Evolutionary conservation across 2,888 invertebrate genomes (phyloP).

Genomic region (Agapostemon virescens): DNA sequence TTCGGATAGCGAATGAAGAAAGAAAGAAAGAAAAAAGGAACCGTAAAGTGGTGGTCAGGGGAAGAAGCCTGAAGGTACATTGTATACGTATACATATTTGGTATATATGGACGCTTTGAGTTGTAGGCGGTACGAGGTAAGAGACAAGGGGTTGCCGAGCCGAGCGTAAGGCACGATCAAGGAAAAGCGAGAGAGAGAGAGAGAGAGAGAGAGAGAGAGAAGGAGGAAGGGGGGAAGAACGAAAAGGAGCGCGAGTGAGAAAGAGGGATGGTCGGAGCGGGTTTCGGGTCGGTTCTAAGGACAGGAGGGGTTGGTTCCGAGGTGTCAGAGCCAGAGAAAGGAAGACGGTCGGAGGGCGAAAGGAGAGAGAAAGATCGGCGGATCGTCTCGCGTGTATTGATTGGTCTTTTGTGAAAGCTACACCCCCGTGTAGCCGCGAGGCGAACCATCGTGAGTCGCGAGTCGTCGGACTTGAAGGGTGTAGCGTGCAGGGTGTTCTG

Average conservation of each 20-base stretch:
- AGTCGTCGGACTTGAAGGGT: constrained; percentile 57
- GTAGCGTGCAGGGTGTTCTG: constrained; percentile 28
- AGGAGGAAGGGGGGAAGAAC: background rate
- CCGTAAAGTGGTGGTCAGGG: constrained; percentile 4
- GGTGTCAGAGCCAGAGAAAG: constrained; percentile 25
- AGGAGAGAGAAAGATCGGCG: constrained; percentile 72
- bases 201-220: background rate
- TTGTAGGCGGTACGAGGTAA: constrained; percentile 9
- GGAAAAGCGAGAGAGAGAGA: constrained; percentile 7
- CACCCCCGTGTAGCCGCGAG: constrained; percentile 65
- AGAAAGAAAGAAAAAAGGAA: background rate
- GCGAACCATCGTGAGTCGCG: constrained; percentile 54
- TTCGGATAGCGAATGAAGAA: background rate
- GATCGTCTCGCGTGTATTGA: constrained; percentile 77
- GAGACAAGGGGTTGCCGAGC: constrained; percentile 12
- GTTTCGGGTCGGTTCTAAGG: background rate
- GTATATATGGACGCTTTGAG: background rate
- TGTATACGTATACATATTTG: background rate
- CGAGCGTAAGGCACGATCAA: constrained; percentile 2
- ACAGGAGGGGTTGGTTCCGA: constrained; percentile 1
- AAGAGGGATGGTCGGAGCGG: background rate
- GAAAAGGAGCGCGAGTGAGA: background rate
- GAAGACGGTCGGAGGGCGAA: constrained; percentile 35
- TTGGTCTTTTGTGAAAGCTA: constrained; percentile 77
- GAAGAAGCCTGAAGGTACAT: constrained; percentile 9